Evolutionary conservation across 2,113 vertebrate genomes (phyloP).

Genomic region (Tetrao urogallus): DNA sequence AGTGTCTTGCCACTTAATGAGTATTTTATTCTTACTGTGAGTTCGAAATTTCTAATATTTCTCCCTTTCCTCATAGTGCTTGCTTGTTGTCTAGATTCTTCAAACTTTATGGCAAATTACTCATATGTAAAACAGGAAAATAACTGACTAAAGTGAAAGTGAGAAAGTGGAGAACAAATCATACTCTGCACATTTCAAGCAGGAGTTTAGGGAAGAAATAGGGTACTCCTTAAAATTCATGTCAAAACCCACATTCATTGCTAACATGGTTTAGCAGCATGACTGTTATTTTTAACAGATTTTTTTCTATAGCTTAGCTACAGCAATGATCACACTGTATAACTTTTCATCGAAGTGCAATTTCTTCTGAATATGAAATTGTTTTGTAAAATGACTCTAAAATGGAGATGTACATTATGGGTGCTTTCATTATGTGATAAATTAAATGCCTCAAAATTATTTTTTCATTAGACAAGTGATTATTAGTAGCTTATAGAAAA

Average conservation of each 20-base stretch:
- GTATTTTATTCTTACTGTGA: neutral
- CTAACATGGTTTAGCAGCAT: neutral
- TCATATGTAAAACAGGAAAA: neutral
- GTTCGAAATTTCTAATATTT: neutral
- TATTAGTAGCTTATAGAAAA: neutral
- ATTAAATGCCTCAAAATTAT: neutral
- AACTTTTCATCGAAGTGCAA: neutral
- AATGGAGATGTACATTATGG: neutral
- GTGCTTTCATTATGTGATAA: neutral
- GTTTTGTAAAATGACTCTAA: neutral
- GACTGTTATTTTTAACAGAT: neutral
- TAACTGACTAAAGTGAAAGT: neutral
- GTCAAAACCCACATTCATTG: neutral
- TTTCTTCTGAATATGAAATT: conserved; percentile 7
- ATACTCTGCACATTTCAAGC: neutral
- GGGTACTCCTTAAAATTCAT: neutral
- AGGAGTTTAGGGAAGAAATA: conserved; percentile 6
- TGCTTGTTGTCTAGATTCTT: neutral
- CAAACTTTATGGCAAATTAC: neutral
- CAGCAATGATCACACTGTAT: neutral
- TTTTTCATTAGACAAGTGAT: neutral
- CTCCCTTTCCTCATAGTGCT: neutral
- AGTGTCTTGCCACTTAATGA: neutral
- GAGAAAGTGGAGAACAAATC: conserved; percentile 17
- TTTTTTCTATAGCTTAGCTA: conserved; percentile 3